Percentiles rank a stretch among this genome's conserved stretches.
These are phyloP conservation scores for Melinaea menophilus DNA, from an alignment of 2,888 invertebrate genomes.

Conservation along the genomic window DNA sequence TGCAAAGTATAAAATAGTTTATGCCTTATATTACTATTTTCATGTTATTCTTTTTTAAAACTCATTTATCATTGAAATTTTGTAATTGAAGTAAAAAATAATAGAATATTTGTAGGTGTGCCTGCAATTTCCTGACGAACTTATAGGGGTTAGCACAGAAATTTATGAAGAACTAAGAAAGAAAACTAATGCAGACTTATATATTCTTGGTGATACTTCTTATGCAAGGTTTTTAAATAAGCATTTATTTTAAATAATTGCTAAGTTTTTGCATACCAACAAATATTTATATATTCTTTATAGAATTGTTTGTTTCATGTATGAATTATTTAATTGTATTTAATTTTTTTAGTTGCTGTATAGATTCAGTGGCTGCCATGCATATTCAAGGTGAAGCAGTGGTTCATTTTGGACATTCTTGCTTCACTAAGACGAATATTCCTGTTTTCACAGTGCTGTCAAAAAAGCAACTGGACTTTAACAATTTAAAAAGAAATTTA, in stretches of 20 bases:
- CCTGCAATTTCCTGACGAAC: constrained; percentile 93
- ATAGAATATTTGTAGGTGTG: constrained; percentile 81
- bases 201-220: constrained; percentile 92
- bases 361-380: constrained; percentile 92
- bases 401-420: constrained; percentile 94
- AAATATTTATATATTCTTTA: not conserved
- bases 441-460: constrained; percentile 87
- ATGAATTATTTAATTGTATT: not conserved
- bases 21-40: no score
- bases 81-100: not conserved
- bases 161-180: constrained; percentile 79
- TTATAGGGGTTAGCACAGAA: constrained; percentile 82
- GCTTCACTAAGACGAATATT: constrained; percentile 86
- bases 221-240: constrained; percentile 83
- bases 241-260: not conserved
- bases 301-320: not conserved
- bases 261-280: not conserved
- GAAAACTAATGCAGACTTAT: constrained; percentile 76
- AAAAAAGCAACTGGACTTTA: constrained; percentile 76
- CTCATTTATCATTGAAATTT: no score
- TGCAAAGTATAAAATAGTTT: no score
- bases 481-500: constrained; percentile 41
- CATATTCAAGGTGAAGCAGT: constrained; percentile 91
- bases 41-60: no score
- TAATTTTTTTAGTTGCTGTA: constrained; percentile 84